Evolutionary conservation across 2,888 invertebrate species (phyloP), one percentile per base, ranked within the genome.

Genomic region (Pachymerium ferrugineum): DNA sequence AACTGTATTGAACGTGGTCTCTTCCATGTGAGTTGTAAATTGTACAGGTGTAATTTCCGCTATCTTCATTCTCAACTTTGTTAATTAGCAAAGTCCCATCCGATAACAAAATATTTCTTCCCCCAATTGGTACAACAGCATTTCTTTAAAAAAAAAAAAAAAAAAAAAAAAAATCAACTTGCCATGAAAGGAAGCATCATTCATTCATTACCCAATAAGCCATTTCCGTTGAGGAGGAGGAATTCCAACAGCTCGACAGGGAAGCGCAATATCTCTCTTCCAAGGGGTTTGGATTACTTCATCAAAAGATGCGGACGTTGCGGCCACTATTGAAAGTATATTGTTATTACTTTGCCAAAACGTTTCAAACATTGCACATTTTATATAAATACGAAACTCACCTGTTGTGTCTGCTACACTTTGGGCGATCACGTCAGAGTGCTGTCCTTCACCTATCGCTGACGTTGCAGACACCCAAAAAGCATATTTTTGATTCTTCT

Each of bases 241-340:
- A 33, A 93, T 89, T 16, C 97, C 96, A 62, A 97, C 95, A 73
- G 94, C 92, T 28, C 93, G 86, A 80, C 97, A 97, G 0, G 94
- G 94, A 80, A 97, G 85, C 79, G 92, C 93, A 0, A 95, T 91
- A 79, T 94, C 93, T 85, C 94, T 93, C 83, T 93, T 93, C 75
- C 75, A 75, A 6, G 47, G 72, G 3, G 69, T 67, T 3, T 78
- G 92, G 82, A 94, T 92, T 16, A 90, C 90, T 81, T 93, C 93
- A 81, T 96, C 94, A 83, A 97, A 97, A 0, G 95, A 95, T 67
- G 95, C 94, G 79, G 96, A 95, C 82, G 93, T 93, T 0, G 96
- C 96, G 68, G 95, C 93, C 75, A 94, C 95, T 92, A 81, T 76
- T 14, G 10, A 62, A 62, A 14, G 8, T 12, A 62, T 14, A 62